Conservation (phyloP, 1,140 invertebrate genomes). For the Drosophila auraria region DNA sequence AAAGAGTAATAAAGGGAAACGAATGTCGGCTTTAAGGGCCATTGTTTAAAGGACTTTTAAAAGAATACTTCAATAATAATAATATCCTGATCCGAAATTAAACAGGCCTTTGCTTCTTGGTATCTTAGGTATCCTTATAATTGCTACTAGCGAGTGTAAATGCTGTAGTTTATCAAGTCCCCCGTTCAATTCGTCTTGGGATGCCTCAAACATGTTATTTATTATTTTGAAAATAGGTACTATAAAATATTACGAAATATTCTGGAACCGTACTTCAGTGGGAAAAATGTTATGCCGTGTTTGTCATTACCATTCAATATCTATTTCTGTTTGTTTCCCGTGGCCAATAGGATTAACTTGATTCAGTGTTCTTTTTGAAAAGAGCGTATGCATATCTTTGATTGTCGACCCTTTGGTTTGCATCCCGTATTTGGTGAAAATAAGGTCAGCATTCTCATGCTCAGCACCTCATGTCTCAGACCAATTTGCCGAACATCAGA, state of each 20-base stretch:
- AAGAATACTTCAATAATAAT: not conserved
- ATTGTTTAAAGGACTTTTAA: not conserved
- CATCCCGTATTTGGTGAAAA: constrained; percentile 14
- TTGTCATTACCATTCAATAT: not conserved
- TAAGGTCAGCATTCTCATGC: constrained; percentile 22
- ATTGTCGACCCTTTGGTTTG: constrained; percentile 17
- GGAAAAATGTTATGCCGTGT: not conserved
- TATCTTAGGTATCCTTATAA: not conserved
- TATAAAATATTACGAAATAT: not conserved
- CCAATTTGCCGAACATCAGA: constrained; percentile 31
- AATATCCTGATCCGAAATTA: not conserved
- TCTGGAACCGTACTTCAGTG: not conserved
- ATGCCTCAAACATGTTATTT: no score
- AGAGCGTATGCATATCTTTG: constrained; percentile 28
- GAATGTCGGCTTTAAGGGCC: not conserved
- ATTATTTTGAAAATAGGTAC: not conserved
- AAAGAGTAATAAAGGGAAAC: not conserved
- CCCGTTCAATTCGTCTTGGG: not conserved
- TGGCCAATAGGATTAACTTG: constrained; percentile 22
- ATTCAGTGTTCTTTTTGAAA: constrained; percentile 14
- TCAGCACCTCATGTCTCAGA: constrained; percentile 10
- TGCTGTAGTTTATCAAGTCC: not conserved
- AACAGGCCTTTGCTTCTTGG: not conserved
- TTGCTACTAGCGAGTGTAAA: no score
- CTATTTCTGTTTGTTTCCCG: constrained; percentile 1